Base-by-base conservation (phyloP, 2,797 vertebrate genomes). In the Danio albolineatus region DNA sequence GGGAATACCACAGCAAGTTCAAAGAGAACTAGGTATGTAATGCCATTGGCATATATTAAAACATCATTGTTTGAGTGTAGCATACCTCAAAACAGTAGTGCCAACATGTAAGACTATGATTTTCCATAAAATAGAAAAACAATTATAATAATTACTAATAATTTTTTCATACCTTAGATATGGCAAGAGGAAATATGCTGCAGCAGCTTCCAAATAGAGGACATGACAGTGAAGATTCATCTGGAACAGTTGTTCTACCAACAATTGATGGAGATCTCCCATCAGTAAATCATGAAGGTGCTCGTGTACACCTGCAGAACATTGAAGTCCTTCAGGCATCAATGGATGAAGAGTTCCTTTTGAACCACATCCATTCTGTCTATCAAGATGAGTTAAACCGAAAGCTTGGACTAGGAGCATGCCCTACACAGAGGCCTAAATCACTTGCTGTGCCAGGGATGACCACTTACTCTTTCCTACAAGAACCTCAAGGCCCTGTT, bases 1-100 rank as follows among this genome's bases (percentile, higher is more conserved):
- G 94, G 98, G 97, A 6, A 95, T 99, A 79, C 97, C 97, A 4
- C 96, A 97, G 81, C 97, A 99, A 0, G 94, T 99, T 87, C 97
- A 99, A 85, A 96, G 95, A 84, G 98, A 99, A 83, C 94, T 99
- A 0, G 96, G 97, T 98, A 93, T 83, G 93, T 86, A 17, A 64
- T 73, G 41, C 41, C 57, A 36, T 41, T 70, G 3, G 14, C 10
- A 28, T 14, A 49, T 43, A 43, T 6, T 13, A 56, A 5, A 28
- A 10, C 56, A 21, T 21, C 5, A 39, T 36, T 53, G 0, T n/a
- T 56, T 59, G 2, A 73, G 9, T 28, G 75, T n/a, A 8, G 19
- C n/a, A 28, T 54, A 49, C 1, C 16, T 74, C 19, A 62, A 39
- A 74, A 62, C 0, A 0, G 12, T 5, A 21, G 39, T 10, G 21